Conservation (phyloP, 2,797 vertebrate species). For the Intellagama lesueurii region DNA sequence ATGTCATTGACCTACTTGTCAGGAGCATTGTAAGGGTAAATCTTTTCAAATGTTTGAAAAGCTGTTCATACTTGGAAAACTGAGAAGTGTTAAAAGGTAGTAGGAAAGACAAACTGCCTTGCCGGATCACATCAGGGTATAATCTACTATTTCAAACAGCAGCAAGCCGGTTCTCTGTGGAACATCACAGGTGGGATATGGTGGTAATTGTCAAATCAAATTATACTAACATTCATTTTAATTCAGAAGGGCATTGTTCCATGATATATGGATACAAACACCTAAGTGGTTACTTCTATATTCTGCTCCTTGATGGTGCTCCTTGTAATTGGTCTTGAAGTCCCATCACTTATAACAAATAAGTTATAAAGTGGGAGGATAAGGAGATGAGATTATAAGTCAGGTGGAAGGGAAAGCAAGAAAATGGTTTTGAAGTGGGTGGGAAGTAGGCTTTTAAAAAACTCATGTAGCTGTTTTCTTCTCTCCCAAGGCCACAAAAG, state of each 20-base stretch:
- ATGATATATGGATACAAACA: neutral
- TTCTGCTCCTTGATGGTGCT: neutral
- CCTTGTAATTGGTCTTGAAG: neutral
- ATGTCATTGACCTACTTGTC: neutral
- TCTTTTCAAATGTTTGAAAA: neutral
- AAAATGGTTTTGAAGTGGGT: no score
- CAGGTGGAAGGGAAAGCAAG: no score
- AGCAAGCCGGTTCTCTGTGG: neutral
- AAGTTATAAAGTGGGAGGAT: no score
- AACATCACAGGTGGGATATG: neutral
- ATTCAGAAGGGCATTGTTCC: neutral
- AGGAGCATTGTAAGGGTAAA: neutral
- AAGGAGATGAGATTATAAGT: no score
- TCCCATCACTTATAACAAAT: accelerated
- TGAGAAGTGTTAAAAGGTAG: no score
- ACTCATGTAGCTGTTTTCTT: no score
- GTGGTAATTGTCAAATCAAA: neutral
- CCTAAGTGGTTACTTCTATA: neutral
- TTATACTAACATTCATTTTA: neutral
- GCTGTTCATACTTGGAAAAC: neutral
- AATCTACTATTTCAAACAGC: neutral
- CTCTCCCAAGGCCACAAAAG: no score
- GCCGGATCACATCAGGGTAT: neutral
- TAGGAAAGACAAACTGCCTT: neutral
- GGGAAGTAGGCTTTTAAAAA: no score